Percentiles rank a stretch among this genome's conserved stretches.
Evolutionary conservation across 2,888 invertebrate species (phyloP).

Genomic region (Allolobophora icterica): DNA sequence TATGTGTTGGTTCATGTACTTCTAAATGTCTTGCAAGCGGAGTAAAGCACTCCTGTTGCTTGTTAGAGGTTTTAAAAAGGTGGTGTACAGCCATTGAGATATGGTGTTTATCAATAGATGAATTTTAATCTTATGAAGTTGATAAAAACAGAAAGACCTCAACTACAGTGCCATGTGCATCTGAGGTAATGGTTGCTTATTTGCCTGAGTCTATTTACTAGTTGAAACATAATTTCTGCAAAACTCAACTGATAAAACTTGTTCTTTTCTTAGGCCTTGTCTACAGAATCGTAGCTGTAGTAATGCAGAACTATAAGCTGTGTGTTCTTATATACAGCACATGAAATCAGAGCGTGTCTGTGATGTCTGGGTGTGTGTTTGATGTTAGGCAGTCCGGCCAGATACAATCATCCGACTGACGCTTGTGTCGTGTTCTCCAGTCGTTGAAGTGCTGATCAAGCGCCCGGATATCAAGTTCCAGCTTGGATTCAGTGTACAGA

Average conservation of each 20-base stretch:
- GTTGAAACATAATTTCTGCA: no score
- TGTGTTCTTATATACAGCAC: neutral
- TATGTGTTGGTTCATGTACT: neutral
- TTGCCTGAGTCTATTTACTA: no score
- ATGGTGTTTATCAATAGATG: neutral
- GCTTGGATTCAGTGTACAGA: constrained; percentile 98
- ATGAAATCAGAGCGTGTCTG: neutral
- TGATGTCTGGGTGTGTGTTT: neutral
- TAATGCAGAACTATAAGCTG: neutral
- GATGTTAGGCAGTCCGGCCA: constrained; percentile 79
- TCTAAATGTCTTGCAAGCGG: neutral
- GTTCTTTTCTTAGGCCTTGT: no score
- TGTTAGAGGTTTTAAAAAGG: neutral
- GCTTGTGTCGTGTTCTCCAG: constrained; percentile 98
- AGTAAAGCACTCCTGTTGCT: neutral
- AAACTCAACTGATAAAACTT: no score
- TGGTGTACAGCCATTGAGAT: neutral
- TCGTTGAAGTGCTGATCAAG: constrained; percentile 98
- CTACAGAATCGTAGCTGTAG: no score
- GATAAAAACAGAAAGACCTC: neutral
- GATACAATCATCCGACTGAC: constrained; percentile 98
- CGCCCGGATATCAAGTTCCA: constrained; percentile 99
- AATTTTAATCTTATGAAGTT: neutral
- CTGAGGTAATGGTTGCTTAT: neutral
- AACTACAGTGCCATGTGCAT: neutral